These are phyloP conservation scores for Lynx canadensis DNA, from an alignment of 2,113 vertebrate genomes.

Conservation along the genomic window DNA sequence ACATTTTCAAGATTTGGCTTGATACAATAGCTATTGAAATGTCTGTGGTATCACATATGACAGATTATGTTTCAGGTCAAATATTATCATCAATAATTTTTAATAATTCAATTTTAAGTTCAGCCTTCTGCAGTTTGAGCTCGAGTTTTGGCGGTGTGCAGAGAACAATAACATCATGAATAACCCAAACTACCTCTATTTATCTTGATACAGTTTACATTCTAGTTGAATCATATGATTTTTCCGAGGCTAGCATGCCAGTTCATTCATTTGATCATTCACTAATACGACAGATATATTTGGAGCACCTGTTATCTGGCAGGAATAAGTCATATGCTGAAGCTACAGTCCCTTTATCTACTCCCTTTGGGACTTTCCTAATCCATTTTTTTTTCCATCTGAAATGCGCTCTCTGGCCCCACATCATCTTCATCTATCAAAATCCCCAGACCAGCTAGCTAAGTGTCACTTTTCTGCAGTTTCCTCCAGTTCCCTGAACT, in stretches of 20 bases:
- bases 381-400: neutral
- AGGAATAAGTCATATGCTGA: neutral
- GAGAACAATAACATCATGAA: neutral
- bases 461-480: neutral
- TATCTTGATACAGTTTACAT: neutral
- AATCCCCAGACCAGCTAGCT: neutral
- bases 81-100: neutral
- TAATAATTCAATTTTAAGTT: neutral
- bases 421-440: neutral
- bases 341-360: neutral
- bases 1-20: neutral
- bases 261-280: neutral
- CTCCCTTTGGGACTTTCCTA: neutral
- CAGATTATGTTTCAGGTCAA: neutral
- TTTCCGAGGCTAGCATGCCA: neutral
- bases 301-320: neutral
- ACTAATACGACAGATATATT: neutral
- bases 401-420: neutral
- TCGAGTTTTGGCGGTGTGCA: neutral
- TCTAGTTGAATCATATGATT: neutral
- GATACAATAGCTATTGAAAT: neutral
- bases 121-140: neutral
- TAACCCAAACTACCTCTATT: neutral
- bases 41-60: neutral
- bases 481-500: neutral